Evolutionary conservation across 2,888 invertebrate species (phyloP).

Genomic region (Drosophila austrosaltans): DNA sequence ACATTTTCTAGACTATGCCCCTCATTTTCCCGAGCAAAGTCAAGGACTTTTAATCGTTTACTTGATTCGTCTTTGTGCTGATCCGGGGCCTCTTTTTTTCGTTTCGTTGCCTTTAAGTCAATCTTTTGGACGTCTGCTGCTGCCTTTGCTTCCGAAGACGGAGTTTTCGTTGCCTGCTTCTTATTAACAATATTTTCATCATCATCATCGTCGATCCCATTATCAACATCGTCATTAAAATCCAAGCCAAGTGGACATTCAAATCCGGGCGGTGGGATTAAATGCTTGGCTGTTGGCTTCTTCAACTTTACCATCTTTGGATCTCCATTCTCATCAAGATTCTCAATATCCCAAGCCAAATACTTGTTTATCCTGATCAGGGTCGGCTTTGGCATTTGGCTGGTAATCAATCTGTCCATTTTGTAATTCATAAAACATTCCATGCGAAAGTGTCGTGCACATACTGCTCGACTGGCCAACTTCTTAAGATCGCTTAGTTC

Average conservation of each 20-base stretch:
- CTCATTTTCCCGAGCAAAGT: not conserved
- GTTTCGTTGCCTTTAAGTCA: not conserved
- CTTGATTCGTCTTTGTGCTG: no score
- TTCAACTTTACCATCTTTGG: slow-evolving; percentile 56
- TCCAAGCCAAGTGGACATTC: slow-evolving; percentile 62
- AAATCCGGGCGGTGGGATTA: slow-evolving; percentile 73
- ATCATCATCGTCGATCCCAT: not conserved
- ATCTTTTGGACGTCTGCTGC: not conserved
- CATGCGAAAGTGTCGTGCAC: slow-evolving; percentile 85
- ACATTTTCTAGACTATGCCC: not conserved
- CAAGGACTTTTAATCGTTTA: not conserved
- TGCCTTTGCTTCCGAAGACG: not conserved
- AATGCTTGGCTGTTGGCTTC: slow-evolving; percentile 56
- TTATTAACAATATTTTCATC: not conserved
- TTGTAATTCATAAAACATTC: slow-evolving; percentile 84
- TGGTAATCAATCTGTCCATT: slow-evolving; percentile 83
- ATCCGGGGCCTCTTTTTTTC: not conserved
- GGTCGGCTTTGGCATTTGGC: slow-evolving; percentile 83
- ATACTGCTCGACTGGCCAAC: slow-evolving; percentile 84
- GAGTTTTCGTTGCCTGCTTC: not conserved
- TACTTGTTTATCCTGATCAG: slow-evolving; percentile 73
- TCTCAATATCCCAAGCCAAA: slow-evolving; percentile 72
- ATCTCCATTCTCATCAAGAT: slow-evolving; percentile 57
- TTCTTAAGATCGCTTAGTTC: slow-evolving; percentile 74
- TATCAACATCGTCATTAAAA: slow-evolving; percentile 14